Evolutionary conservation across 2,888 invertebrate genomes (phyloP), one percentile per base, ranked within the genome.

Genomic region (Charanyca ferruginea): DNA sequence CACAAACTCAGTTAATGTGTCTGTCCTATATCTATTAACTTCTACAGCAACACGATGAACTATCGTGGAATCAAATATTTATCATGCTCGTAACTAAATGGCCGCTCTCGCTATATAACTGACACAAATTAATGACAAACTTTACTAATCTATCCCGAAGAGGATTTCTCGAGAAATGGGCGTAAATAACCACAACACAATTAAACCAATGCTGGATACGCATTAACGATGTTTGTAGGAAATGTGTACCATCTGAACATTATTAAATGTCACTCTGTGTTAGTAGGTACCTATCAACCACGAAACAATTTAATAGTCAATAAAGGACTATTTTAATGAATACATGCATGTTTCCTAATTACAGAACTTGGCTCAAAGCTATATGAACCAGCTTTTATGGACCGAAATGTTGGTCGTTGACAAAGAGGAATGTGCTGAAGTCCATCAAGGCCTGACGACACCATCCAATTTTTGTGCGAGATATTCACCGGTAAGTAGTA

Each of bases 401-500:
- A 77, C 90, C 0, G 81, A 90, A 58, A 90, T 93, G 91, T 28
- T 67, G 6, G 77, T 94, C 5, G 57, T 90, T 9, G 67, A 83
- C 8, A 81, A 62, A 60, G 41, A 52, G 0, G 85, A 87, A 48
- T 94, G 94, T 77, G 20, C 45, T 11, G 49, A 67, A 16, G n/a
- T 48, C 20, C 85, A 87, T 64, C 73, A 73, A 8, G 25, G 66
- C n/a, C 63, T 90, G 2, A 78, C 88, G 5, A 89, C 90, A 1
- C 51, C 82, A 0, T 91, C 93, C 1, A 93, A 90, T 66, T 94
- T 84, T 77, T 94, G 94, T 74, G 93, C 84, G 18, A 85, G 70
- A 80, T 92, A 88, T 71, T 59, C 74, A 38, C 45, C 78, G 3
- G 92, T 93, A 72, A 88, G 91, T 87, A 45, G 22, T 22, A 18